phyloP scores from a whole-genome alignment of 2,797 vertebrate species.

The Galaxias olidus region DNA sequence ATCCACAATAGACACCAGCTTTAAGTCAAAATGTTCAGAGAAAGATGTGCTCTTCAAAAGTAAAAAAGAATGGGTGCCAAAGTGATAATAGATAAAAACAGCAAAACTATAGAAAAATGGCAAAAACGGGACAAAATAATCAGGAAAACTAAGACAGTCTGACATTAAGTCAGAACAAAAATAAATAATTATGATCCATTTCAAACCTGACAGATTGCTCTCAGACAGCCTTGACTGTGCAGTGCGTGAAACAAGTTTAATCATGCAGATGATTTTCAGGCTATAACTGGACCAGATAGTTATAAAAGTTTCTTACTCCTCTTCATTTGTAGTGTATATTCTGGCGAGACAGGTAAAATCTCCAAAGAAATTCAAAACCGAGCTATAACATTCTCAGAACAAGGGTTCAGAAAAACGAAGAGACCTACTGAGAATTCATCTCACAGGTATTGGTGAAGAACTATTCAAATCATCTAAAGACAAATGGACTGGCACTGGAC shows the following conservation, averaged over 20 bases:
- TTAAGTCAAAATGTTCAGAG: slow-evolving; percentile 24
- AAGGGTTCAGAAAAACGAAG: slow-evolving; percentile 7
- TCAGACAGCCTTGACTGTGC: too few species aligned
- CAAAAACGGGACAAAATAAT: slow-evolving; percentile 8
- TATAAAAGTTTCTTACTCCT: not conserved
- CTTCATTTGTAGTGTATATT: too few species aligned
- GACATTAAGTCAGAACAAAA: slow-evolving; percentile 21
- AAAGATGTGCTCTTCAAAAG: slow-evolving; percentile 8
- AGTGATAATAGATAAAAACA: slow-evolving; percentile 17
- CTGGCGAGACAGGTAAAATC: too few species aligned
- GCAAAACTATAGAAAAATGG: slow-evolving; percentile 1
- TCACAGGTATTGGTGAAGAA: too few species aligned
- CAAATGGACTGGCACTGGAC: too few species aligned
- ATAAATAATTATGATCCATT: slow-evolving; percentile 27
- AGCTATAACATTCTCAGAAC: slow-evolving; percentile 5
- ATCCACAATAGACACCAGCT: slow-evolving; percentile 32
- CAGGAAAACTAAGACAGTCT: slow-evolving; percentile 20
- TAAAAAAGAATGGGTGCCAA: slow-evolving; percentile 16
- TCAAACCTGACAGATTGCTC: slow-evolving; percentile 5
- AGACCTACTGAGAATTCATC: too few species aligned
- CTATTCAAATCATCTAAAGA: too few species aligned
- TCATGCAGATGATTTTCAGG: too few species aligned
- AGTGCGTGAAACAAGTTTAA: too few species aligned
- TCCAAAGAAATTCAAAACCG: not conserved
- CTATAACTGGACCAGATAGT: too few species aligned